Percentiles rank a stretch among this genome's conserved stretches.
Evolutionary conservation across 2,113 vertebrate genomes (phyloP).

Genomic region (Platysteira castanea): DNA sequence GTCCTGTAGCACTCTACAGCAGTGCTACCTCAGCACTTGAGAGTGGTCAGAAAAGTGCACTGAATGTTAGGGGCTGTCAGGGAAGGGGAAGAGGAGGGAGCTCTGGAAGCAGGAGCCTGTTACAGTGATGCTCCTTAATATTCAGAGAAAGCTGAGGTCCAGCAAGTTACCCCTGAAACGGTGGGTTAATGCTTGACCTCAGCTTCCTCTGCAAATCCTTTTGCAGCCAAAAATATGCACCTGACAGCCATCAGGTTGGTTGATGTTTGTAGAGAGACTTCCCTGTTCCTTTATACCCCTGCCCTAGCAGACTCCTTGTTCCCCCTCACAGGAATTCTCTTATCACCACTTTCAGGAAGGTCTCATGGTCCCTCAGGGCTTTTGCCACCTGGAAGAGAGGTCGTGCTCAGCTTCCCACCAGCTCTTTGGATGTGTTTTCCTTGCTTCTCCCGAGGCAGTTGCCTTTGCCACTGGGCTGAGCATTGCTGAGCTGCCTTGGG

Average conservation of each 20-base stretch:
- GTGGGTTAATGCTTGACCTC: background rate
- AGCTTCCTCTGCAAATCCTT: background rate
- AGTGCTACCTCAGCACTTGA: background rate
- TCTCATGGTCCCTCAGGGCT: background rate
- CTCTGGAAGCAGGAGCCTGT: background rate
- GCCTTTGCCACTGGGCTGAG: background rate
- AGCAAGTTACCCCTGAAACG: background rate
- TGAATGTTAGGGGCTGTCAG: background rate
- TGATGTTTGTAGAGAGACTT: background rate
- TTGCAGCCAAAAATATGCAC: background rate
- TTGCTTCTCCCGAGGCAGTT: background rate
- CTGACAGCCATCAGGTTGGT: background rate
- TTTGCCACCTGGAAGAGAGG: background rate
- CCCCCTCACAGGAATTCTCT: constrained; percentile 7
- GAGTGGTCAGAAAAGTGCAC: background rate
- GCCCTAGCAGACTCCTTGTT: background rate
- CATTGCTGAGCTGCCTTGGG: background rate
- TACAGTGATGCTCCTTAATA: background rate
- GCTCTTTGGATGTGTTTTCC: background rate
- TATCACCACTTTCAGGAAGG: constrained; percentile 8
- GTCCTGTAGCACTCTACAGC: background rate
- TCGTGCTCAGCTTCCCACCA: background rate
- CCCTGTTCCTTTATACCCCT: too few relatives aligned
- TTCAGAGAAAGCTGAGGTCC: background rate
- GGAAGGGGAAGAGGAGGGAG: background rate